Conservation (phyloP, 2,113 vertebrate species). For the Alethe diademata region DNA sequence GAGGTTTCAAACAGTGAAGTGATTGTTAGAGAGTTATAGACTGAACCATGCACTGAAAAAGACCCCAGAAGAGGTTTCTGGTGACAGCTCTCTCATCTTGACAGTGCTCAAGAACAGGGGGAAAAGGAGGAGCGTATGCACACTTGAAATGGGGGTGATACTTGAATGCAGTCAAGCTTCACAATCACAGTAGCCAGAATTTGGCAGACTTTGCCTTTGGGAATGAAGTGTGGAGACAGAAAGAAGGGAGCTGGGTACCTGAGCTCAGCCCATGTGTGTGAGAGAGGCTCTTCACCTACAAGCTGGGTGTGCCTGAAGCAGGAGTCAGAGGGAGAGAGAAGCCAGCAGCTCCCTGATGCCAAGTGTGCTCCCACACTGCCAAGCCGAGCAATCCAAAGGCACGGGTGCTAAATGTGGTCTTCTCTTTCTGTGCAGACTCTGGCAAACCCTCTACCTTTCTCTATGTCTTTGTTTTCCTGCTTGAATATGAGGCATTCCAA, state of each 20-base stretch:
- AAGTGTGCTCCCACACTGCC: accelerated
- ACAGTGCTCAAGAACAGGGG: neutral
- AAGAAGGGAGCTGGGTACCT: neutral
- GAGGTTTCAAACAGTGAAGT: constrained; percentile 49
- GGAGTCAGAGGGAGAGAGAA: neutral
- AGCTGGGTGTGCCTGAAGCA: neutral
- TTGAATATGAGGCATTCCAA: neutral
- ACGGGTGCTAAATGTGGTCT: neutral
- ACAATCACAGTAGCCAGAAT: neutral
- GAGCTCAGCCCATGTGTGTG: accelerated
- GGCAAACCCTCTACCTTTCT: neutral
- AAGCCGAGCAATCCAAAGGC: neutral
- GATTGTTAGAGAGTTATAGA: neutral
- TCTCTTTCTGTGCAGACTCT: neutral
- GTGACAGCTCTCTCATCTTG: neutral
- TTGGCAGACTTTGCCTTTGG: neutral
- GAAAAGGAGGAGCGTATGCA: neutral
- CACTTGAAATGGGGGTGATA: neutral
- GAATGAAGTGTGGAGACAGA: neutral
- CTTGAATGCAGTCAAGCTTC: neutral
- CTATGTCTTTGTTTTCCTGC: constrained; percentile 26
- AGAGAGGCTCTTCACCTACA: neutral
- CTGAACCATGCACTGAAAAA: neutral
- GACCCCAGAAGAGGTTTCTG: neutral
- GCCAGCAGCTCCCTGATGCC: neutral